Evolutionary conservation across 2,888 invertebrate species (phyloP).

Genomic region (Lutraria lutraria): DNA sequence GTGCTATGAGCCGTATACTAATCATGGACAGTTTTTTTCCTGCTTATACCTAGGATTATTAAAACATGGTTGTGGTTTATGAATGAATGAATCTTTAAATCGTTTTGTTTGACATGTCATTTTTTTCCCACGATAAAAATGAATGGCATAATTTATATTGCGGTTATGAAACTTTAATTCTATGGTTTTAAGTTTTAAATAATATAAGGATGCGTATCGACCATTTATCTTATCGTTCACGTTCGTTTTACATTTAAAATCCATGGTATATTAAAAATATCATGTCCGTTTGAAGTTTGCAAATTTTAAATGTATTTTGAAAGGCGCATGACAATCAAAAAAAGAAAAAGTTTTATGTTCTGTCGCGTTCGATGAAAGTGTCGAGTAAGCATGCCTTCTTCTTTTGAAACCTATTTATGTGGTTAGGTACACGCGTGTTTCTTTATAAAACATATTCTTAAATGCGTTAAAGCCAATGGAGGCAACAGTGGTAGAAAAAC

Average conservation of each 20-base stretch:
- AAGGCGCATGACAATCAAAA: background rate
- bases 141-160: background rate
- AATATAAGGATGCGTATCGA: constrained; percentile 1
- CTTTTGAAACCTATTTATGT: background rate
- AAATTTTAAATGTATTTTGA: background rate
- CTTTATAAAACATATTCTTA: no score
- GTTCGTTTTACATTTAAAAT: background rate
- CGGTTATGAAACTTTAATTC: background rate
- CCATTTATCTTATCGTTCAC: background rate
- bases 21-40: background rate
- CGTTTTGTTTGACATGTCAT: background rate
- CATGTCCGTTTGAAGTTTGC: background rate
- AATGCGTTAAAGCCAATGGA: no score
- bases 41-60: background rate
- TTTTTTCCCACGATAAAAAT: constrained; percentile 14
- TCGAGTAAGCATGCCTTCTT: background rate
- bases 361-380: background rate
- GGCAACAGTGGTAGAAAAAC: no score
- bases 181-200: background rate
- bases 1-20: no score
- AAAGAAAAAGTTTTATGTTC: background rate
- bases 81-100: background rate
- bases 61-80: background rate
- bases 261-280: background rate
- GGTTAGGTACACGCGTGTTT: no score